phyloP scores from a whole-genome alignment of 2,888 invertebrate genomes.

The Girardia tigrina region DNA sequence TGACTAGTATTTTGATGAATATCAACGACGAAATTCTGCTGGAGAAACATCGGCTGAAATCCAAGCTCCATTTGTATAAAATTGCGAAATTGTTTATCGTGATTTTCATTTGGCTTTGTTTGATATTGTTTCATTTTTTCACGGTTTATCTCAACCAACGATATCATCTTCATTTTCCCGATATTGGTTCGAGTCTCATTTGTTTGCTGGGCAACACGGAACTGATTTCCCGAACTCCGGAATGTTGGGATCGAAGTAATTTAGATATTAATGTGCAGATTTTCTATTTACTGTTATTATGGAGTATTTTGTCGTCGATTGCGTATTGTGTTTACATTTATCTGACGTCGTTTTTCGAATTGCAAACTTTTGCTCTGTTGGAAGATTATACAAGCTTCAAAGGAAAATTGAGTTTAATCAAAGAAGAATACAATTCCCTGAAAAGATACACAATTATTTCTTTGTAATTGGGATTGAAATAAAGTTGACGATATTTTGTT shows the following conservation, averaged over 20 bases:
- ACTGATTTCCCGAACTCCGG: not conserved
- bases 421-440: not conserved
- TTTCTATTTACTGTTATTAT: not conserved
- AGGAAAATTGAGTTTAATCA: not conserved
- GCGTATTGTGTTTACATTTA: not conserved
- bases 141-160: not conserved
- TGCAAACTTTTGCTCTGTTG: not conserved
- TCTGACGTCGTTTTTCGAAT: not conserved
- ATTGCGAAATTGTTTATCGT: not conserved
- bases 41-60: not conserved
- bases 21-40: conserved; percentile 1
- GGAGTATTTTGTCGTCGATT: not conserved
- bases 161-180: not conserved
- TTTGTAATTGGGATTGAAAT: no score
- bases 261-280: conserved; percentile 10
- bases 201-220: not conserved
- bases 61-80: not conserved
- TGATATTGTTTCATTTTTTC: not conserved
- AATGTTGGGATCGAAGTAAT: not conserved
- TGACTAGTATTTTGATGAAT: not conserved
- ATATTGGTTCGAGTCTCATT: not conserved
- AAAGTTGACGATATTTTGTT: no score
- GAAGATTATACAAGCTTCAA: not conserved
- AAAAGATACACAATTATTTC: not conserved
- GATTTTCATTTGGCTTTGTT: not conserved